Evolutionary conservation across 2,797 vertebrate species (phyloP), one percentile per base, ranked within the genome.

Genomic region (Acomys russatus): DNA sequence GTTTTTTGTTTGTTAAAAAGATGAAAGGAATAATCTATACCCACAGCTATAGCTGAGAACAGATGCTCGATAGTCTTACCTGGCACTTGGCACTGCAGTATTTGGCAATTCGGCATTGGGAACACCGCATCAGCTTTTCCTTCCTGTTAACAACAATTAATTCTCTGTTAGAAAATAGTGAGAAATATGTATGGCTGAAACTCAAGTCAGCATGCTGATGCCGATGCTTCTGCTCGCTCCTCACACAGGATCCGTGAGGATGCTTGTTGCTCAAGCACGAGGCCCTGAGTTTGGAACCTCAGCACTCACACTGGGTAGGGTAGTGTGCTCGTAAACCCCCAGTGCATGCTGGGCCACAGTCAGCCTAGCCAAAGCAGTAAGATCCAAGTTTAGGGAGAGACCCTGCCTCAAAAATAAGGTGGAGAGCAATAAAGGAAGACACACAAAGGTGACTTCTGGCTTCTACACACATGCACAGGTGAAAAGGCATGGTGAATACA

Each of bases 71-170:
- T 1, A 51, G 0, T 70, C 98, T 95, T 99, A 99, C 99, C 99
- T 99, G 99, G 97, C 99, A 99, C 68, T 98, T 97, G 82, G 92
- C 96, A 92, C 98, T 98, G 97, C 99, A 99, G 98, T 99, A 99
- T 92, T 98, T 99, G 94, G 99, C 99, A 94, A 98, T 98, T 97
- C 99, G 99, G 98, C 99, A 99, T 76, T 99, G 99, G 96, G 99
- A 99, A 96, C 99, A 99, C 77, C 99, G 98, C 97, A 98, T 98
- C 97, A 99, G 98, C 86, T 97, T 98, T 95, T 99, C 98, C n/a
- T 94, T 97, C 98, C 99, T 99, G 96, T 96, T 98, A 92, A 97
- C 88, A 91, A 90, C 63, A 97, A 89, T 70, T 89, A 97, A 89
- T 70, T 89, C 88, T 25, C 0, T 9, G 25, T 97, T 95, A 97